Percentiles rank a stretch among this genome's conserved stretches.
phyloP scores from a whole-genome alignment of 2,888 invertebrate species.

The Formica aserva region DNA sequence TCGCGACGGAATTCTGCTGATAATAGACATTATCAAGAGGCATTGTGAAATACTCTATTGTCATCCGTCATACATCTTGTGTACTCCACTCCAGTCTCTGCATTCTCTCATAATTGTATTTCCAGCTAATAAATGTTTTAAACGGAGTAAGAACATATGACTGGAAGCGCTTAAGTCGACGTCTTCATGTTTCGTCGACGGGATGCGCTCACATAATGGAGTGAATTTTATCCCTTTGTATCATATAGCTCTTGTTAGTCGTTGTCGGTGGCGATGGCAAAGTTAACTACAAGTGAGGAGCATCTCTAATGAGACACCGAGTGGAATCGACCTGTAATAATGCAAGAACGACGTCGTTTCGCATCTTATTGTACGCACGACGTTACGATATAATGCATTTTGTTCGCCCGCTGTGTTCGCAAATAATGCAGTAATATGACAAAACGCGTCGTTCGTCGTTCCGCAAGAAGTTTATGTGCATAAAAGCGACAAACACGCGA shows the following conservation, averaged over 20 bases:
- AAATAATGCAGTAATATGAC: not conserved
- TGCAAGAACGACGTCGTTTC: not conserved
- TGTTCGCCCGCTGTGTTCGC: not conserved
- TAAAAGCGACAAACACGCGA: not conserved
- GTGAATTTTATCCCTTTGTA: constrained; percentile 40
- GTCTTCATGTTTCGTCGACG: not conserved
- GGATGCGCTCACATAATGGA: constrained; percentile 21
- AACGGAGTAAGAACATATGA: not conserved
- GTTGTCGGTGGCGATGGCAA: not conserved
- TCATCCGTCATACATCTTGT: not conserved
- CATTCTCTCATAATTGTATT: not conserved
- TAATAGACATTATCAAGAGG: not conserved
- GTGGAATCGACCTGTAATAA: constrained; percentile 30
- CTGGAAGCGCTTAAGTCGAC: not conserved
- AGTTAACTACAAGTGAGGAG: constrained; percentile 26
- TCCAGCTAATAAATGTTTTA: constrained; percentile 1
- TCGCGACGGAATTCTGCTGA: not conserved
- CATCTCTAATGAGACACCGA: constrained; percentile 31
- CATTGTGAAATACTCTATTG: not conserved
- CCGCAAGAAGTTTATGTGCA: not conserved
- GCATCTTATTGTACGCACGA: not conserved
- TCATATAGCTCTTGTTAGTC: constrained; percentile 30
- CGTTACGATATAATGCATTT: constrained; percentile 17
- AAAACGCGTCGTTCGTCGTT: not conserved
- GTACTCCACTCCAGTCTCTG: not conserved